Evolutionary conservation across 2,797 vertebrate genomes (phyloP).

Genomic region (Tinamus major): DNA sequence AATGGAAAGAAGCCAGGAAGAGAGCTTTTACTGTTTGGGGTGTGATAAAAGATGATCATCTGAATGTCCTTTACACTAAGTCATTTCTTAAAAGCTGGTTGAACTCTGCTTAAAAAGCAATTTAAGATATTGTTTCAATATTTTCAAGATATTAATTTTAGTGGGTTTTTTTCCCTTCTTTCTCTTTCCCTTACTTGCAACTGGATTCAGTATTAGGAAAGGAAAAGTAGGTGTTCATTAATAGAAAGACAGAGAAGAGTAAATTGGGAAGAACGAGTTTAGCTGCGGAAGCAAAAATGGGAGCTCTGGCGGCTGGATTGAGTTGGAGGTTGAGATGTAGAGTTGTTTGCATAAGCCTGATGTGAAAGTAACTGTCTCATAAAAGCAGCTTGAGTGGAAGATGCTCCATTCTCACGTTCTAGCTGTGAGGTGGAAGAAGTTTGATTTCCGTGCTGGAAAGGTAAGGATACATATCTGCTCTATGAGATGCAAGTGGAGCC

Average conservation of each 20-base stretch:
- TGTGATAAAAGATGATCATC: neutral
- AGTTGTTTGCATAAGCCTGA: constrained; percentile 40
- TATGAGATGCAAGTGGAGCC: neutral
- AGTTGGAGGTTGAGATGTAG: constrained; percentile 50
- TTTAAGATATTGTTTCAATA: neutral
- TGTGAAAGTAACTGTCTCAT: constrained; percentile 46
- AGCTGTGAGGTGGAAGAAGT: neutral
- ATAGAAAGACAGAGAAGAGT: neutral
- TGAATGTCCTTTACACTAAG: neutral
- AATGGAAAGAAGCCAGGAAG: neutral
- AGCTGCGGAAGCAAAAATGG: constrained; percentile 8
- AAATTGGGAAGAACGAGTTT: constrained; percentile 4
- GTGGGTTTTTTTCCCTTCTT: neutral
- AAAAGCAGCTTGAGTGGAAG: constrained; percentile 25
- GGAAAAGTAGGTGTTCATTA: neutral
- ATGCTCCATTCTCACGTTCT: constrained; percentile 39
- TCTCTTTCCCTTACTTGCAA: neutral
- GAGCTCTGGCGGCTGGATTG: neutral
- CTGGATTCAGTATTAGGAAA: neutral
- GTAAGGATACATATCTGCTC: neutral
- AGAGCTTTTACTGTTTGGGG: neutral
- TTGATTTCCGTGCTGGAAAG: neutral
- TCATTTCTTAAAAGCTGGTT: neutral
- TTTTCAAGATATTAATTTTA: neutral
- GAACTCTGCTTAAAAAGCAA: neutral